A percentile compares a stretch with the other conserved stretches of the same genome.
Evolutionary conservation across 2,797 vertebrate species (phyloP).

Genomic region (Acanthis flammea): DNA sequence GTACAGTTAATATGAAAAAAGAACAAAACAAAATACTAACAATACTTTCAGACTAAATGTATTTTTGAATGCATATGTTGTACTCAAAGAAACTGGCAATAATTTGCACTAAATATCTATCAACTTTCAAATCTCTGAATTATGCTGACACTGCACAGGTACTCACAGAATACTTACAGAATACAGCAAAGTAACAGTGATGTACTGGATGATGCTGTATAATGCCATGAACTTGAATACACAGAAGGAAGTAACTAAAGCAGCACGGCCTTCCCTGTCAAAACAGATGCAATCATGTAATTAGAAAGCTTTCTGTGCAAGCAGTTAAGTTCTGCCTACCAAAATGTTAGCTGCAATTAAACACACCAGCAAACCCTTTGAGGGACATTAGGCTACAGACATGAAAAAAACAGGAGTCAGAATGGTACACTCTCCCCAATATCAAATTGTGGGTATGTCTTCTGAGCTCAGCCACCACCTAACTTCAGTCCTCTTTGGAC

Average conservation of each 20-base stretch:
- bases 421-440: not conserved
- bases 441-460: not conserved
- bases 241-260: slow-evolving; percentile 97
- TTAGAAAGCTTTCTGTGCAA: not conserved
- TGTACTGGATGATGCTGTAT: slow-evolving; percentile 98
- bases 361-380: not conserved
- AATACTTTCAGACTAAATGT: not conserved
- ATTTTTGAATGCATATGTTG: not conserved
- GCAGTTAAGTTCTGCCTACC: not conserved
- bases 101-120: not conserved
- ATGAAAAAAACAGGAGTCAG: not conserved
- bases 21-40: not conserved
- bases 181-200: slow-evolving; percentile 95
- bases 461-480: not conserved
- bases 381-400: not conserved
- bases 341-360: not conserved
- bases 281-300: slow-evolving; percentile 38
- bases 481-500: not conserved
- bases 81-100: not conserved
- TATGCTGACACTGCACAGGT: not conserved
- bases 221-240: slow-evolving; percentile 99
- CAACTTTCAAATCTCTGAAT: not conserved
- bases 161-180: slow-evolving; percentile 81
- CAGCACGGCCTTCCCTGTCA: slow-evolving; percentile 94
- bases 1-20: not conserved